Evolutionary conservation across 2,888 invertebrate genomes (phyloP), one percentile per base, ranked within the genome.

Genomic region (Ectemnius lituratus): DNA sequence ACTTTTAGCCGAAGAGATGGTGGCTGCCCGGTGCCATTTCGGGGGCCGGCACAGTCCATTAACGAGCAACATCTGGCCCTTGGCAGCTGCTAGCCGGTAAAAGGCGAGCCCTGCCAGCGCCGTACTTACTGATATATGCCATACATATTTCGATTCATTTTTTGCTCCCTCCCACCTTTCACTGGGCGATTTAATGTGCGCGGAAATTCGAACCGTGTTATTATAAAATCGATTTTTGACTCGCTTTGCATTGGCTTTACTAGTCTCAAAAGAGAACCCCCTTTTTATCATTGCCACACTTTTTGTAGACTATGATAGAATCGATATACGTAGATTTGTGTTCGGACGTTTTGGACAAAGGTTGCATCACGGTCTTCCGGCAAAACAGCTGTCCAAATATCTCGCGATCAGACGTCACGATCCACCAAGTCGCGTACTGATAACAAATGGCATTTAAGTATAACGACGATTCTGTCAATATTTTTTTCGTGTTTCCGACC

Each of bases 11-110:
- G 49, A 58, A 11, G 47, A 47, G 62, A 57, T 73, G 46, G 47
- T 45, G 27, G 8, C 37, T 52, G 59, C 63, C 60, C 65, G 70
- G 62, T 70, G 64, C 57, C 74, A 68, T 78, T 78, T 75, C 67
- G 69, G 59, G 60, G 28, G 57, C 46, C 57, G 70, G 37, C 23
- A 58, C 61, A 49, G 28, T 59, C 70, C 73, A 80, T 75, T 77
- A 80, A 77, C 70, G 70, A 80, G 49, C 69, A 73, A 80, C 80
- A 80, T 77, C 78, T 78, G 80, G 77, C 71, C 70, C 62, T 60
- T 61, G 77, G 74, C 80, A 78, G 75, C 80, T 80, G 80, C 66
- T 59, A 59, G 70, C 66, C 70, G 60, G 67, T 61, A 70, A 73
- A 77, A 77, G 70, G 59, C 72, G 67, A 56, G 49, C 60, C 68